A percentile compares a stretch with the other conserved stretches of the same genome.
phyloP scores from a whole-genome alignment of 2,797 vertebrate species.

The Tokudaia tokunoshimensis region DNA sequence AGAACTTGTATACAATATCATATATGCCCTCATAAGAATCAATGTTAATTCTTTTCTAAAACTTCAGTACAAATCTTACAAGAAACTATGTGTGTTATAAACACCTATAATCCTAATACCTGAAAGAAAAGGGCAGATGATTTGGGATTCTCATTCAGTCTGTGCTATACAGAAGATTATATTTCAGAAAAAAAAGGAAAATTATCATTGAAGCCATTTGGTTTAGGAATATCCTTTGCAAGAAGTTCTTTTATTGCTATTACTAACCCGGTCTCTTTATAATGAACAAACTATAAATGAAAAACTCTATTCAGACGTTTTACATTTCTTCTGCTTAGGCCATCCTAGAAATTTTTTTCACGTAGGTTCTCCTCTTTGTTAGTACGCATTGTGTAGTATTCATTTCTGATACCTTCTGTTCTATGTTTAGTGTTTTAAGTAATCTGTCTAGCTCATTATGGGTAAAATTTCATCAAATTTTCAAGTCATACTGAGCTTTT shows the following conservation, averaged over 20 bases:
- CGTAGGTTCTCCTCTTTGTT: constrained; percentile 19
- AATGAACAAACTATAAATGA: too few relatives aligned
- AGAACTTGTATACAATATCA: neutral
- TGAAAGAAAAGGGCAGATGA: neutral
- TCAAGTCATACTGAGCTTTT: neutral
- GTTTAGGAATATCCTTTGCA: neutral
- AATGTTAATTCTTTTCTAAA: neutral
- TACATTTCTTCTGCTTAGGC: neutral
- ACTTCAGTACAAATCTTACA: neutral
- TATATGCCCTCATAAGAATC: neutral
- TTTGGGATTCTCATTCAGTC: neutral
- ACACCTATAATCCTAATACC: neutral
- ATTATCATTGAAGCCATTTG: neutral
- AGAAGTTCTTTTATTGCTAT: neutral
- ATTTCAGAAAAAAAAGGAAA: neutral
- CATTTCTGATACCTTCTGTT: neutral
- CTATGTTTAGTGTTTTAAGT: neutral
- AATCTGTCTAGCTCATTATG: neutral
- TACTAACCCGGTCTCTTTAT: neutral
- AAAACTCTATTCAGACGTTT: neutral
- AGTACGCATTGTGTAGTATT: neutral
- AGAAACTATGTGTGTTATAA: neutral
- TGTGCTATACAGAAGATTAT: too few relatives aligned
- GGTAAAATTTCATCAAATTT: neutral
- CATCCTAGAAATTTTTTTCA: neutral